Conservation (phyloP, 2,113 vertebrate species). For the Chamaetylas fuelleborni region DNA sequence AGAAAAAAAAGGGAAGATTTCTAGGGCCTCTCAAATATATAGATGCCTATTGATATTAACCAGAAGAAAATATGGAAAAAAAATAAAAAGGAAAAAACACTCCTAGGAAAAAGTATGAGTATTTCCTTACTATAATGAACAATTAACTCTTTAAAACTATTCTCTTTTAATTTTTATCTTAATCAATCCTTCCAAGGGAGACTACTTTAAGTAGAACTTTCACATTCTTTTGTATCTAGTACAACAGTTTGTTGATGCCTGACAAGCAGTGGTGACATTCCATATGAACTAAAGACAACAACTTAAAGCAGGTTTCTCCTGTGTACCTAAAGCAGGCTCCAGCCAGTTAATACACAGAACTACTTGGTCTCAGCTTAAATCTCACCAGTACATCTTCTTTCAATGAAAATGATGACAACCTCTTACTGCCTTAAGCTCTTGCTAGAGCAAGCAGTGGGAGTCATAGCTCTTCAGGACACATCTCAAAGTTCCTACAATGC, state of each 20-base stretch:
- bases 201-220: neutral
- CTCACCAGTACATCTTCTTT: neutral
- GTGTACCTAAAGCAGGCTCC: neutral
- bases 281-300: neutral
- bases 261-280: neutral
- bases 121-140: neutral
- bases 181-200: neutral
- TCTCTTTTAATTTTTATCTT: neutral
- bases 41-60: neutral
- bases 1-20: neutral
- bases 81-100: neutral
- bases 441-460: neutral
- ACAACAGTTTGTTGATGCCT: neutral
- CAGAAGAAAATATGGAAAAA: neutral
- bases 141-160: neutral
- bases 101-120: neutral
- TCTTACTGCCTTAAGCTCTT: neutral
- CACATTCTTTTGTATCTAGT: neutral
- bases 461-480: neutral
- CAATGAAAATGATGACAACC: neutral
- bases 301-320: neutral
- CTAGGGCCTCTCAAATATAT: neutral
- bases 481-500: neutral
- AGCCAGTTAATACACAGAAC: neutral
- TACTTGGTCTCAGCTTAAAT: neutral